phyloP scores from a whole-genome alignment of 2,113 vertebrate species.

The Macrotis lagotis region DNA sequence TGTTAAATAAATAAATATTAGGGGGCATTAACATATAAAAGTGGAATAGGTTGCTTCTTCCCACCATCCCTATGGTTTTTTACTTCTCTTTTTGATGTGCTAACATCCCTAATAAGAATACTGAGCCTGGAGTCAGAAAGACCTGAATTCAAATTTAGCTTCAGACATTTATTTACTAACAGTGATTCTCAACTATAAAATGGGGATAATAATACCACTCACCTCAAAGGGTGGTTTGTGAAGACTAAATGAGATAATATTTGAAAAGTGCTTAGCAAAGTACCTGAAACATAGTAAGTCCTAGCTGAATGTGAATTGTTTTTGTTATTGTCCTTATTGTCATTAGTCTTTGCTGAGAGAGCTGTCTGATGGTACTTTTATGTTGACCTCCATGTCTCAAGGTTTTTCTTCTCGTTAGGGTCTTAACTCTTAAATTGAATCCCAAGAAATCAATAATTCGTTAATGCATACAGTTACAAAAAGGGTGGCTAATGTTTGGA shows the following conservation, averaged over 20 bases:
- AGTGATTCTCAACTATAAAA: not conserved
- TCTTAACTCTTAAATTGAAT: not conserved
- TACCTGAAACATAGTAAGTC: not conserved
- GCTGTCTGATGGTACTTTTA: not conserved
- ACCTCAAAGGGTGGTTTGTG: not conserved
- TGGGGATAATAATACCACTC: not conserved
- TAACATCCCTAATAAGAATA: not conserved
- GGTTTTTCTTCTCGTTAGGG: conserved; percentile 8
- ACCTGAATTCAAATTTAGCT: not conserved
- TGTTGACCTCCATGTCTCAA: not conserved
- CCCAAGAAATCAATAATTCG: not conserved
- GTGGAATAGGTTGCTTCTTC: conserved; percentile 31
- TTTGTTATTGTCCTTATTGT: not conserved
- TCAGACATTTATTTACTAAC: too few species aligned
- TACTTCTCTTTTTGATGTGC: conserved; percentile 50
- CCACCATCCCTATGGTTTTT: conserved; percentile 4
- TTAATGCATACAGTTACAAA: not conserved
- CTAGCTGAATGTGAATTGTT: not conserved
- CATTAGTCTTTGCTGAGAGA: not conserved
- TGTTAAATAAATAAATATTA: conserved; percentile 8
- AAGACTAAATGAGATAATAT: not conserved
- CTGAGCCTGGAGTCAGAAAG: not conserved
- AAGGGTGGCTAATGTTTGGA: not conserved
- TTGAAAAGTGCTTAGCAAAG: not conserved
- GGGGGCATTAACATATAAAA: not conserved